Conservation (phyloP, 2,113 vertebrate species). For the Lophotis ruficrista region DNA sequence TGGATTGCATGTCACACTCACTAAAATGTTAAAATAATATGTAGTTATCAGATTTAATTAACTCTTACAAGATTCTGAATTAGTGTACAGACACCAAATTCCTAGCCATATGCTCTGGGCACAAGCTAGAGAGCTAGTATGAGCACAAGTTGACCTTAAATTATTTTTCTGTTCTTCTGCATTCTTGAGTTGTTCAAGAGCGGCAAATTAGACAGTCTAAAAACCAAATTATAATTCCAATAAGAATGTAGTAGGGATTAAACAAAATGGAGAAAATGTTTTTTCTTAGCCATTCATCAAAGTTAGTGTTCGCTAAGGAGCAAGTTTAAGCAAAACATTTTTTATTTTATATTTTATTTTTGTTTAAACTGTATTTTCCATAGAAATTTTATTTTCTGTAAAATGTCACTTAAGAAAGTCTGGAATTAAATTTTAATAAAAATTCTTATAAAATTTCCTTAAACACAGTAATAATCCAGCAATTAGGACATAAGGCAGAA, state of each 20-base stretch:
- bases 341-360: background rate
- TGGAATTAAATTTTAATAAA: background rate
- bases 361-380: background rate
- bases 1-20: background rate
- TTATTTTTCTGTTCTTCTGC: background rate
- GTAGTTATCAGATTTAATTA: background rate
- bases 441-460: background rate
- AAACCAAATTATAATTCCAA: background rate
- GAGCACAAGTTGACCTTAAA: background rate
- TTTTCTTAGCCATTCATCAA: background rate
- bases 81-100: background rate
- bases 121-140: background rate
- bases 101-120: background rate
- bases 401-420: background rate
- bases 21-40: background rate
- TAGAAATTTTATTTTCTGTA: background rate
- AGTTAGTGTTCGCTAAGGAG: accelerated
- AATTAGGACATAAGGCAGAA: background rate
- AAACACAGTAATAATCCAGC: background rate
- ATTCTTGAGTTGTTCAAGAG: background rate
- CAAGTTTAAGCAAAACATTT: background rate
- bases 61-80: background rate
- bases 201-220: background rate
- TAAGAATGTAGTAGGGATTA: background rate
- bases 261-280: background rate